Conservation (phyloP, 2,113 vertebrate genomes). For the Calidris pygmaea region DNA sequence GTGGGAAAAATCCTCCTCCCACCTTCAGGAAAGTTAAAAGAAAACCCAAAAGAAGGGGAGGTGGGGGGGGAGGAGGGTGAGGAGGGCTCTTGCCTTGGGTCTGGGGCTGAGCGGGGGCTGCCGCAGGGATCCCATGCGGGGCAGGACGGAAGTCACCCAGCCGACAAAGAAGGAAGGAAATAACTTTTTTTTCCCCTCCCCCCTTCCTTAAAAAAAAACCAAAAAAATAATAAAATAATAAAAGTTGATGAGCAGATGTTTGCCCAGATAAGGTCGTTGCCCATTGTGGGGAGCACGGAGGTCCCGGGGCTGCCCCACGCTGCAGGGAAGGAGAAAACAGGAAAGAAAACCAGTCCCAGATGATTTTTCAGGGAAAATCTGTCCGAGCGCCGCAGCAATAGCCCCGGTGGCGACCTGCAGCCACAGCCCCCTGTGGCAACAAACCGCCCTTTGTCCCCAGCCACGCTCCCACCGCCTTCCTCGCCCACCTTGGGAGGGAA, state of each 20-base stretch:
- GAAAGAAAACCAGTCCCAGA: rapidly evolving
- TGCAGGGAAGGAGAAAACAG: rapidly evolving
- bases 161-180: slow-evolving; percentile 3
- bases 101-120: not conserved
- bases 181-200: rapidly evolving
- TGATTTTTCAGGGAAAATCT: rapidly evolving
- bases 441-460: not conserved
- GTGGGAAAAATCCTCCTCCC: not conserved
- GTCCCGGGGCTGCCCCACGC: rapidly evolving
- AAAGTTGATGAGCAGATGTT: rapidly evolving
- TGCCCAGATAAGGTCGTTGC: rapidly evolving
- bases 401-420: rapidly evolving
- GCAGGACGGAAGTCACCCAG: not conserved
- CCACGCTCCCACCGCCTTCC: not conserved
- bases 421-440: rapidly evolving
- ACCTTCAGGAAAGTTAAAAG: not conserved
- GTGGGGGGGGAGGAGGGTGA: not conserved
- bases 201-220: not conserved
- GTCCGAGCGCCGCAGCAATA: rapidly evolving
- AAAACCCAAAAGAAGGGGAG: rapidly evolving
- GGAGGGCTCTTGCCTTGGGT: not conserved
- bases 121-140: rapidly evolving
- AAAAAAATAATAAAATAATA: not conserved
- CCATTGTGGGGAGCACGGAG: rapidly evolving
- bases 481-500: not conserved